phyloP scores from a whole-genome alignment of 23 tunicate species.

The Clavelina lepadiformis region DNA sequence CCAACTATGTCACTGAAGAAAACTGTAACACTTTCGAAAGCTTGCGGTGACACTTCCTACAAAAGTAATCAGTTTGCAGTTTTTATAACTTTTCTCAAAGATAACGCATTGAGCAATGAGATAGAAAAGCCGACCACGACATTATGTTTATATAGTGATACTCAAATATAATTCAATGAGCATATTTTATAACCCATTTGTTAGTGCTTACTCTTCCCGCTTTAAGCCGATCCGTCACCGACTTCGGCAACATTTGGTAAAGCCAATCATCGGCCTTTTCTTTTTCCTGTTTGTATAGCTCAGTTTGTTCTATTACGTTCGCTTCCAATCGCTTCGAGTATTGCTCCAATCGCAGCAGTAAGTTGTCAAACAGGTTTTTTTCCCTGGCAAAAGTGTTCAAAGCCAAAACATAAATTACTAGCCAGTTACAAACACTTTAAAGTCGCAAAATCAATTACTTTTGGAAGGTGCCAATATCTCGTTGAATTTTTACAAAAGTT shows the following conservation, averaged over 20 bases:
- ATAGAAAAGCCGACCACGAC: no score
- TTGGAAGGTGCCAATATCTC: no score
- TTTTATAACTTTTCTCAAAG: no score
- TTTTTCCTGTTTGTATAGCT: slow-evolving; percentile 57
- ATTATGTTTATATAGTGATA: no score
- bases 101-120: no score
- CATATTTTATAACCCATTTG: no score
- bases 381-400: no score
- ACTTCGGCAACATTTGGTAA: slow-evolving; percentile 87
- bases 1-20: slow-evolving; percentile 98
- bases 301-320: slow-evolving; percentile 76
- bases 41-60: slow-evolving; percentile 55
- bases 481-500: slow-evolving; percentile 46
- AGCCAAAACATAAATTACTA: no score
- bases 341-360: slow-evolving; percentile 64
- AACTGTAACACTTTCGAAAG: slow-evolving; percentile 68
- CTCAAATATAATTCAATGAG: no score
- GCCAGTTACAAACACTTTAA: no score
- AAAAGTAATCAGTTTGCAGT: background rate
- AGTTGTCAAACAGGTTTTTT: slow-evolving; percentile 69
- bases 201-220: slow-evolving; percentile 34
- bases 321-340: slow-evolving; percentile 66
- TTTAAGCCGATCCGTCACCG: slow-evolving; percentile 79
- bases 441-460: no score
- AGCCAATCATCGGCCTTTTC: slow-evolving; percentile 72